These are phyloP conservation scores for Drosophila kambysellisi DNA, from an alignment of 2,888 invertebrate genomes.

Conservation along the genomic window DNA sequence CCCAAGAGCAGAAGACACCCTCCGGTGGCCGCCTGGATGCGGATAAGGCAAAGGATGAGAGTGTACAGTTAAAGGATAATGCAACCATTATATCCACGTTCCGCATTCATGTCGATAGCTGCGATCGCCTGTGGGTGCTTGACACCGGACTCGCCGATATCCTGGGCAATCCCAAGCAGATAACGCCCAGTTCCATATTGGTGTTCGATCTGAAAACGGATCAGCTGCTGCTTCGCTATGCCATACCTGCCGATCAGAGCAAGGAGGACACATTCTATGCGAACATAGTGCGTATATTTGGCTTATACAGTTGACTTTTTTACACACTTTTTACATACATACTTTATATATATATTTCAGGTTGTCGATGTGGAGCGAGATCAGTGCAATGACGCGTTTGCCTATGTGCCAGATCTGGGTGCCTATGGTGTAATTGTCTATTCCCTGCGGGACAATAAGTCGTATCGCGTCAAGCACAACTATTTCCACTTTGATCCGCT, in stretches of 20 bases:
- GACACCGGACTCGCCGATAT: constrained; percentile 92
- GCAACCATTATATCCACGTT: constrained; percentile 90
- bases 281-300: constrained; percentile 88
- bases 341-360: constrained; percentile 82
- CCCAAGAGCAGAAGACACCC: constrained; percentile 69
- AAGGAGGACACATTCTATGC: constrained; percentile 93
- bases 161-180: constrained; percentile 88
- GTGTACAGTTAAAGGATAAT: constrained; percentile 86
- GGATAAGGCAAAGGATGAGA: constrained; percentile 84
- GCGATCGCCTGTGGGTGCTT: constrained; percentile 93
- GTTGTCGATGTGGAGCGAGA: constrained; percentile 89
- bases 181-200: constrained; percentile 88
- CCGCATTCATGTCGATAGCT: constrained; percentile 90
- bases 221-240: constrained; percentile 89
- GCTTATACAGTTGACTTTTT: too few relatives aligned
- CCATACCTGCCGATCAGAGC: constrained; percentile 88
- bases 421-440: constrained; percentile 92
- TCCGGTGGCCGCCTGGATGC: constrained; percentile 82
- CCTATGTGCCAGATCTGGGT: constrained; percentile 92
- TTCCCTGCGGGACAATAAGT: constrained; percentile 89
- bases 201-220: constrained; percentile 91
- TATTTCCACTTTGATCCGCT: constrained; percentile 94
- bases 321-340: background rate
- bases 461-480: constrained; percentile 92
- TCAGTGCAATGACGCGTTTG: constrained; percentile 91